Percentiles rank a stretch among this genome's conserved stretches.
Evolutionary conservation across 2,113 vertebrate genomes (phyloP).

Genomic region (Myodes glareolus): DNA sequence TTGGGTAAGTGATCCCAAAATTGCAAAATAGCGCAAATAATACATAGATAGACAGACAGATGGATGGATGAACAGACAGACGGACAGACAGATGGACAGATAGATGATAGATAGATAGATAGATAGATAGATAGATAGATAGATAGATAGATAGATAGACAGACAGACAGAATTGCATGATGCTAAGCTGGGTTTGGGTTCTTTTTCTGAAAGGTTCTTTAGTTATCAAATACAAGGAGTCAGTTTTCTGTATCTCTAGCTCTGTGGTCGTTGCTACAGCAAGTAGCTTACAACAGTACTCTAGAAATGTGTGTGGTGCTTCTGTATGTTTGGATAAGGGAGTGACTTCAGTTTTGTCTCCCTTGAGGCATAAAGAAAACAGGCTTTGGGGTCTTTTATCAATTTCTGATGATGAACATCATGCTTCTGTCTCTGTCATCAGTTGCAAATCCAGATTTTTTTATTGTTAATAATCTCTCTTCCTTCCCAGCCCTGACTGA

Average conservation of each 20-base stretch:
- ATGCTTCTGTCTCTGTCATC: not conserved
- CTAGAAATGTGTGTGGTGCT: not conserved
- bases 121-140: not conserved
- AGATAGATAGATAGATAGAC: not conserved
- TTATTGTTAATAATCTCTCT: conserved; percentile 5
- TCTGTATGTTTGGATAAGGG: not conserved
- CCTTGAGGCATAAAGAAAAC: not conserved
- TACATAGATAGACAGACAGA: not conserved
- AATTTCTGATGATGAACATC: not conserved
- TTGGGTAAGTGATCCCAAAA: not conserved
- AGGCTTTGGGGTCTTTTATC: not conserved
- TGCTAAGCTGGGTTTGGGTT: not conserved
- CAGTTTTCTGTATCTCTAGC: not conserved
- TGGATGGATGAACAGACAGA: too few species aligned
- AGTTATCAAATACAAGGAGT: not conserved
- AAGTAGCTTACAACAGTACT: fast-evolving
- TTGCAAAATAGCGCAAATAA: not conserved
- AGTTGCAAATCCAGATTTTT: not conserved
- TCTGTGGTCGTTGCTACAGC: not conserved
- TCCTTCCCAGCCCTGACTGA: not conserved
- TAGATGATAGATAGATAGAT: not conserved
- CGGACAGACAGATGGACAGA: not conserved
- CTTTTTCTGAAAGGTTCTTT: not conserved
- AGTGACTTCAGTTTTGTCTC: not conserved
- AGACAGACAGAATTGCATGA: not conserved